Conservation (phyloP, 2,797 vertebrate species). For the Leontocebus nigricollis region DNA sequence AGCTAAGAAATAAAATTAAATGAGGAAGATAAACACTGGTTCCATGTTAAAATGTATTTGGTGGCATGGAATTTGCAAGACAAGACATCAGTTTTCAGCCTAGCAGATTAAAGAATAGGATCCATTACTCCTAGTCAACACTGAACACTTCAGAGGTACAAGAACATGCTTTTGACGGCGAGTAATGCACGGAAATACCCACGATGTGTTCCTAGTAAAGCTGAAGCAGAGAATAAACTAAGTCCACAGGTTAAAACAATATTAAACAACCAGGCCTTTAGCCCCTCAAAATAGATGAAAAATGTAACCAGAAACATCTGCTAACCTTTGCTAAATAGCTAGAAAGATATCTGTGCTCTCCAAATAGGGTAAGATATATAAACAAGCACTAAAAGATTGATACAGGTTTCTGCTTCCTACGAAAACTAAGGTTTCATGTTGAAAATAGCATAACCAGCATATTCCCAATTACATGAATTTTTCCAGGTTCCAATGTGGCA, state of each 20-base stretch:
- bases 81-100: neutral
- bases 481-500: neutral
- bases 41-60: neutral
- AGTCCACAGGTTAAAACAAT: neutral
- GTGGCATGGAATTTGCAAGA: neutral
- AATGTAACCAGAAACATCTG: neutral
- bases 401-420: constrained; percentile 53
- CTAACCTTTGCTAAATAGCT: constrained; percentile 18
- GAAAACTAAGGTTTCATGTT: neutral
- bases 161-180: neutral
- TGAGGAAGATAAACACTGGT: neutral
- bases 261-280: neutral
- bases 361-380: constrained; percentile 41
- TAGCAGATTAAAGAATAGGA: neutral
- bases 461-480: neutral
- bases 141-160: neutral
- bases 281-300: neutral
- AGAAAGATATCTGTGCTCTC: constrained; percentile 32
- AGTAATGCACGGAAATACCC: neutral
- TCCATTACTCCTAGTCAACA: neutral
- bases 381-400: constrained; percentile 43
- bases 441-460: neutral
- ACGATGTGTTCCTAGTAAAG: neutral
- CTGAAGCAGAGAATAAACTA: neutral
- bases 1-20: constrained; percentile 7